These are phyloP conservation scores for Phoronis australis DNA, from an alignment of 2,888 invertebrate genomes.

Conservation along the genomic window DNA sequence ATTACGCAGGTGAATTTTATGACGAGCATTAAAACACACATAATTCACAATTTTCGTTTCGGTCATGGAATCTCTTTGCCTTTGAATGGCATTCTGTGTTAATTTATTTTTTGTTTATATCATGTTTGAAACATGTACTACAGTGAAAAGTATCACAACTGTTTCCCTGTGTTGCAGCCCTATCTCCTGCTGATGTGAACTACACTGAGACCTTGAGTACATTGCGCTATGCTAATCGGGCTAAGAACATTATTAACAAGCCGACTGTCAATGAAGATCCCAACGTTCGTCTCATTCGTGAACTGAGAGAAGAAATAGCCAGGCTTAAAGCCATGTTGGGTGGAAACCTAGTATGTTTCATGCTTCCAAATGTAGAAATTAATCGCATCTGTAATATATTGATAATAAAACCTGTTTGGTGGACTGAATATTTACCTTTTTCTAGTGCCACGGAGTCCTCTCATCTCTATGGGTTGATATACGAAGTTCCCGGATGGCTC, in stretches of 20 bases:
- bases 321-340: conserved; percentile 57
- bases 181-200: conserved; percentile 72
- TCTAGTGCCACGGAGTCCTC: too few species aligned
- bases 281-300: conserved; percentile 61
- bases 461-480: too few species aligned
- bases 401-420: too few species aligned
- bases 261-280: conserved; percentile 62
- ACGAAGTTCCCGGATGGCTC: too few species aligned
- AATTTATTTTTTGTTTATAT: neutral
- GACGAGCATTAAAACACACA: neutral
- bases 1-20: neutral
- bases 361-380: too few species aligned
- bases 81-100: neutral
- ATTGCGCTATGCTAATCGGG: conserved; percentile 71
- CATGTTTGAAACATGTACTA: neutral
- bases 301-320: conserved; percentile 61
- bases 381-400: too few species aligned
- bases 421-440: too few species aligned
- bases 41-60: neutral
- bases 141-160: too few species aligned
- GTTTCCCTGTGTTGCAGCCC: conserved; percentile 57
- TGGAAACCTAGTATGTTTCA: conserved; percentile 43
- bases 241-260: conserved; percentile 66
- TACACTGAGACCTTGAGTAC: conserved; percentile 77
- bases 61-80: neutral